Evolutionary conservation across 1,140 invertebrate genomes (phyloP).

Genomic region (Saccostrea cuccullata): DNA sequence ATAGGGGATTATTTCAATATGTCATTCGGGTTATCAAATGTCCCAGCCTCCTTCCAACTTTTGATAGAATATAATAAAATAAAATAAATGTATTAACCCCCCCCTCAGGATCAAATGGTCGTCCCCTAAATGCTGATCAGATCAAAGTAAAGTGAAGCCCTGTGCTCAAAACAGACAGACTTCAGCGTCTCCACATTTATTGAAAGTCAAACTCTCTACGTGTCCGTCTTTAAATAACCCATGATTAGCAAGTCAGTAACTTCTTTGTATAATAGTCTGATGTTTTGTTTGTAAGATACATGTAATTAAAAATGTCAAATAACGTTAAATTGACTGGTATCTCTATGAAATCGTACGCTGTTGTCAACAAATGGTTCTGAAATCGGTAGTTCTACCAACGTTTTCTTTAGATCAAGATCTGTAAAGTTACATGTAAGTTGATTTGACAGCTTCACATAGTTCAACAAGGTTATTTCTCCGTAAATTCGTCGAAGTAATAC

Average conservation of each 20-base stretch:
- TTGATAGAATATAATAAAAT: too few relatives aligned
- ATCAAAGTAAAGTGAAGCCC: too few relatives aligned
- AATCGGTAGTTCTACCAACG: slow-evolving; percentile 4
- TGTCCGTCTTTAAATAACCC: slow-evolving; percentile 9
- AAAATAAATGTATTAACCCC: too few relatives aligned
- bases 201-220: slow-evolving; percentile 14
- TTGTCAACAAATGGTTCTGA: slow-evolving; percentile 32
- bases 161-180: too few relatives aligned
- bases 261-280: slow-evolving; percentile 23
- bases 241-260: slow-evolving; percentile 11
- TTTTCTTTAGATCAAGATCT: slow-evolving; percentile 8
- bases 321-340: slow-evolving; percentile 13
- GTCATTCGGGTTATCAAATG: too few relatives aligned
- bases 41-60: too few relatives aligned
- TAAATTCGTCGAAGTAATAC: too few relatives aligned
- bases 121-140: too few relatives aligned
- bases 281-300: not conserved
- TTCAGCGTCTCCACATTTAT: slow-evolving; percentile 8
- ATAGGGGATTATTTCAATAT: too few relatives aligned
- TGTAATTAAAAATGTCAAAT: slow-evolving; percentile 38
- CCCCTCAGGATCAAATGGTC: too few relatives aligned
- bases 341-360: not conserved
- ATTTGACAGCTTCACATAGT: too few relatives aligned
- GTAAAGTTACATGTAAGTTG: not conserved
- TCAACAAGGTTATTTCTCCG: too few relatives aligned